Evolutionary conservation across 2,797 vertebrate genomes (phyloP).

Genomic region (Acrocephalus scirpaceus): DNA sequence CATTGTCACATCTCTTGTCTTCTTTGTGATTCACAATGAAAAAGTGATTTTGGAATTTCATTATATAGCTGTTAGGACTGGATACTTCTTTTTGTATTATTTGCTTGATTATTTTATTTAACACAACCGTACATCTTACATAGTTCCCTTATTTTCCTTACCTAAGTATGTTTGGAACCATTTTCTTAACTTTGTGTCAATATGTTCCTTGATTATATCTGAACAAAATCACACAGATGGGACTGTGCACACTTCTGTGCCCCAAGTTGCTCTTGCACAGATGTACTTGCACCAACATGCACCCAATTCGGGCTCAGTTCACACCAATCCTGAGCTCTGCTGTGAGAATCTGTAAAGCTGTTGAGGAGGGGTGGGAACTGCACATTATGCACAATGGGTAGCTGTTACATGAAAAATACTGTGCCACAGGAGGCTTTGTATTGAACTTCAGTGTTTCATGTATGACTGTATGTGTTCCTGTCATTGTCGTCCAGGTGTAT

Average conservation of each 20-base stretch:
- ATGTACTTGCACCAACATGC: rapidly evolving
- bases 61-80: neutral
- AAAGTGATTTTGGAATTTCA: neutral
- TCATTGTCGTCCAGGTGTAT: neutral
- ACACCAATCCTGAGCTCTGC: neutral
- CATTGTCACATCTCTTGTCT: neutral
- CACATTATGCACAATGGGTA: neutral
- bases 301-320: neutral
- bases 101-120: neutral
- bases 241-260: neutral
- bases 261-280: neutral
- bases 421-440: neutral
- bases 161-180: neutral
- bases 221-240: neutral
- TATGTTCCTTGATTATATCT: neutral
- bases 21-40: neutral
- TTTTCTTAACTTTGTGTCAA: neutral
- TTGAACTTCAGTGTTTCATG: neutral
- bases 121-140: neutral
- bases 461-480: neutral
- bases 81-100: neutral
- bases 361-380: neutral
- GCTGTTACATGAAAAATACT: neutral
- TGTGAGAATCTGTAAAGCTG: neutral
- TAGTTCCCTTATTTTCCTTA: neutral